These are phyloP conservation scores for Galeruca laticollis DNA, from an alignment of 2,888 invertebrate species.

Conservation along the genomic window DNA sequence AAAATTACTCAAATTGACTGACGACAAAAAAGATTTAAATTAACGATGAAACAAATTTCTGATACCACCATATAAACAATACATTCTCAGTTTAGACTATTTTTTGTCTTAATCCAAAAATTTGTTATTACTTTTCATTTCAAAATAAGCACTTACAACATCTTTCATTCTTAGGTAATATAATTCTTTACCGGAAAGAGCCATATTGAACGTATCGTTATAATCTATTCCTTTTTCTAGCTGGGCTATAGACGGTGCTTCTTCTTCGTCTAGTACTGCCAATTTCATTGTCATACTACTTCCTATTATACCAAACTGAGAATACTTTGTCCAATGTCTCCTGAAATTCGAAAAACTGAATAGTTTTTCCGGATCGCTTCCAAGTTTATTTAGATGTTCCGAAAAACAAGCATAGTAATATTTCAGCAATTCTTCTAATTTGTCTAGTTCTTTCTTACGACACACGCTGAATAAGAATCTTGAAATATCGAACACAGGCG, in stretches of 20 bases:
- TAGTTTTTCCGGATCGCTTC: constrained; percentile 31
- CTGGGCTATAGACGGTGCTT: constrained; percentile 21
- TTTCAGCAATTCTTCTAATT: constrained; percentile 17
- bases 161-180: constrained; percentile 30
- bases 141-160: constrained; percentile 20
- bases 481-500: constrained; percentile 29
- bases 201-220: constrained; percentile 1
- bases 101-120: not conserved
- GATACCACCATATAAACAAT: too few species aligned
- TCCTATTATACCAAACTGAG: constrained; percentile 19
- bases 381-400: constrained; percentile 17
- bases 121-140: not conserved
- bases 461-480: constrained; percentile 23
- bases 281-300: constrained; percentile 1
- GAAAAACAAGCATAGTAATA: constrained; percentile 20
- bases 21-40: too few species aligned
- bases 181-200: constrained; percentile 17
- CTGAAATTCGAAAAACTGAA: constrained; percentile 27
- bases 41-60: too few species aligned
- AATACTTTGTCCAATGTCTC: constrained; percentile 35
- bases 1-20: too few species aligned
- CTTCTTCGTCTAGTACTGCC: constrained; percentile 23
- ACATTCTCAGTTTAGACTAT: too few species aligned
- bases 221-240: constrained; percentile 9
- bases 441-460: constrained; percentile 10